Base-by-base conservation (phyloP, 2,888 invertebrate genomes). In the Stenodera caucasica region DNA sequence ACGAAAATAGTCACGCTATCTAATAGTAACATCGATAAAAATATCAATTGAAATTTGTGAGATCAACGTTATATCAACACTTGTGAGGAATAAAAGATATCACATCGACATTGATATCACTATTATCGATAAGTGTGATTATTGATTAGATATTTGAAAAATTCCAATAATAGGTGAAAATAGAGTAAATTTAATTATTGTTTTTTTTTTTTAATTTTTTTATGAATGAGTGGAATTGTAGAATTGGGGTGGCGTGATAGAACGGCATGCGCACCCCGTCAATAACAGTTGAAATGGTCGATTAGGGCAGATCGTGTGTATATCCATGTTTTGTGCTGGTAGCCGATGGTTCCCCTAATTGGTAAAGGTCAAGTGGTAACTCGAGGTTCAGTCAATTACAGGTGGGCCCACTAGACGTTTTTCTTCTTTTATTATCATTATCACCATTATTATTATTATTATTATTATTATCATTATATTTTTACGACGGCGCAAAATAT, bases 311-410 rank as follows among this genome's bases (percentile, higher is more conserved):
- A 52, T 23, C 33, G 26, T 23, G 21, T 21, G 45, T 45, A 1
- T 45, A 45, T 45, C 3, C 21, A 18, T 45, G 21, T 45, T 45
- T 45, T 9, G 18, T 45, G 45, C 21, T 52, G 33, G 52, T 29
- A 52, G 21, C 21, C n/a, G 15, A 55, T 53, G 40, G 29, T 49
- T 58, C 56, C 53, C 49, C 53, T 55, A 62, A 58, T 62, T 58
- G 55, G 40, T 52, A 53, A 35, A 59, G 63, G 63, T 63, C 57
- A 63, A 59, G 45, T 59, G 63, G 59, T 59, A 59, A 63, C 61
- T 58, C 35, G 18, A 33, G 55, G 52, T 60, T 57, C 60, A 32
- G 63, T 57, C 57, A 63, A 60, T 60, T 63, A 60, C 63, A 63
- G 63, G 63, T 63, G 60, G 57, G 60, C 29, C 21, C 18, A 45